A percentile compares a stretch with the other conserved stretches of the same genome.
phyloP scores from a whole-genome alignment of 2,888 invertebrate species.

The Nesidiocoris tenuis region DNA sequence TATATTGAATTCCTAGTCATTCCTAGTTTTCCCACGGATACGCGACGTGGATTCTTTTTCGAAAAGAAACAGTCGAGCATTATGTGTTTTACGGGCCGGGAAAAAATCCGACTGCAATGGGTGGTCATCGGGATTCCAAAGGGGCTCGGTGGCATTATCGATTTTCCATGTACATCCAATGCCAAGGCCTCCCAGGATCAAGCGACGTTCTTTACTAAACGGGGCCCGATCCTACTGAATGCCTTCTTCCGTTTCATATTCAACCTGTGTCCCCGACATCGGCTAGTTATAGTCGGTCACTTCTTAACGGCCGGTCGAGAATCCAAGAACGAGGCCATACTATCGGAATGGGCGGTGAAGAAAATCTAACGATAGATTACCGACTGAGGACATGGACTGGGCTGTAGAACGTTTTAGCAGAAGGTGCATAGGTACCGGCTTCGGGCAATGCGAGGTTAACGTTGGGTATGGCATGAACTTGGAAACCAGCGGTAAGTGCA shows the following conservation, averaged over 20 bases:
- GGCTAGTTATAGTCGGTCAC: slow-evolving; percentile 24
- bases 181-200: slow-evolving; percentile 15
- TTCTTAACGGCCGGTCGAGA: slow-evolving; percentile 9
- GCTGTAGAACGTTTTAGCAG: no score
- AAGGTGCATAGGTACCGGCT: no score
- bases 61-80: not conserved
- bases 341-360: not conserved
- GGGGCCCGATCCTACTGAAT: slow-evolving; percentile 5
- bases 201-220: slow-evolving; percentile 9
- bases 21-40: not conserved
- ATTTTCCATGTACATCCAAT: slow-evolving; percentile 6
- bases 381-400: no score
- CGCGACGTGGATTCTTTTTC: not conserved
- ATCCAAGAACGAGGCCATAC: not conserved
- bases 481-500: no score
- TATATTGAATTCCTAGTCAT: no score
- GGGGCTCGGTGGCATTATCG: slow-evolving; percentile 9
- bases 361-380: not conserved
- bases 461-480: no score
- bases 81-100: not conserved
- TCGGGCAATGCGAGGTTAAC: no score
- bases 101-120: not conserved
- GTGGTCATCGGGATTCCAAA: slow-evolving; percentile 7
- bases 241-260: slow-evolving; percentile 30
- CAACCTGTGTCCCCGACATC: slow-evolving; percentile 20